These are phyloP conservation scores for Eristalis arbustorum DNA, from an alignment of 2,888 invertebrate genomes.

Conservation along the genomic window DNA sequence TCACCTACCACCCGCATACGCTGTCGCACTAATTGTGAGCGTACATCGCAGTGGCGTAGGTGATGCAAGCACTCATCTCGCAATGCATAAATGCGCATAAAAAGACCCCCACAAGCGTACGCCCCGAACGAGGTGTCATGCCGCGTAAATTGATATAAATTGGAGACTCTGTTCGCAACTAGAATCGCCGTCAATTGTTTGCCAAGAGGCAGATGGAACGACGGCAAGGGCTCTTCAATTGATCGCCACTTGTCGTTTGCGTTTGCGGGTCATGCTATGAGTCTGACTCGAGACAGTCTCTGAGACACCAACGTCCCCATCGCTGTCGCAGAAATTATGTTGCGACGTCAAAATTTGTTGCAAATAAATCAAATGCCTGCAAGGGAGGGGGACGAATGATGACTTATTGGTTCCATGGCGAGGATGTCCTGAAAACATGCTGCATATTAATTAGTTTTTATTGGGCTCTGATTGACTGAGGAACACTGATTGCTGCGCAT, in stretches of 20 bases:
- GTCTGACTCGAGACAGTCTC: slow-evolving; percentile 14
- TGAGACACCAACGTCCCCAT: slow-evolving; percentile 26
- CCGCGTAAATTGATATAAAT: slow-evolving; percentile 64
- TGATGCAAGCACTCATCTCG: slow-evolving; percentile 25
- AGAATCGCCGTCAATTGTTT: slow-evolving; percentile 46
- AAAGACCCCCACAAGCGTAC: slow-evolving; percentile 15
- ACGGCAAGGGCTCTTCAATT: slow-evolving; percentile 37
- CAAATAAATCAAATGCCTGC: slow-evolving; percentile 58
- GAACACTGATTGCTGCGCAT: neutral
- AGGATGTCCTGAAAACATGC: slow-evolving; percentile 58
- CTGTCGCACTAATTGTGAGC: slow-evolving; percentile 21
- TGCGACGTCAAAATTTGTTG: slow-evolving; percentile 49
- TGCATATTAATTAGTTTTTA: slow-evolving; percentile 51
- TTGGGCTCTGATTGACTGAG: slow-evolving; percentile 46
- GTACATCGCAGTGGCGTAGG: slow-evolving; percentile 39
- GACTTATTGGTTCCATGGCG: slow-evolving; percentile 55
- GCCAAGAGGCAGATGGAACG: neutral
- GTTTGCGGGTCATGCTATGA: neutral
- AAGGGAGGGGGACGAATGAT: slow-evolving; percentile 15
- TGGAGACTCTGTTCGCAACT: slow-evolving; percentile 43
- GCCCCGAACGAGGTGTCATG: slow-evolving; percentile 53
- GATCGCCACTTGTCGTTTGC: neutral
- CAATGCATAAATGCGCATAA: slow-evolving; percentile 30
- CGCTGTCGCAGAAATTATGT: slow-evolving; percentile 34
- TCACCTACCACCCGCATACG: slow-evolving; percentile 8